These are phyloP conservation scores for Zoroaster sp. DNA, from an alignment of 53 echinoderm and acorn worm species.

Conservation along the genomic window DNA sequence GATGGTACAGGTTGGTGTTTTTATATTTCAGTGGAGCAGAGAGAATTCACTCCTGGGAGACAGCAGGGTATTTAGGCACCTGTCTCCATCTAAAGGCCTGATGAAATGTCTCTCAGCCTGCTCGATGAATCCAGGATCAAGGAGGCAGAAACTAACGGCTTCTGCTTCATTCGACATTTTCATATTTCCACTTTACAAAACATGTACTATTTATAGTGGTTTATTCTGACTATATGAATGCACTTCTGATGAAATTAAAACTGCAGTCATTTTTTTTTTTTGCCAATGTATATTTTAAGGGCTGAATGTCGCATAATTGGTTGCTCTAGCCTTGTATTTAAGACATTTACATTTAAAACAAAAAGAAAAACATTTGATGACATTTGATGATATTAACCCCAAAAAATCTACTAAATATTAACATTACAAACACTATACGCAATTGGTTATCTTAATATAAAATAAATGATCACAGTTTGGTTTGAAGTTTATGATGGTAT, in stretches of 20 bases:
- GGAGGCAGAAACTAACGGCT: neutral
- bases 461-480: no score
- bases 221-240: neutral
- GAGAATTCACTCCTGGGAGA: conserved; percentile 10
- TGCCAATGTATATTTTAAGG: neutral
- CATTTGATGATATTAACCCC: no score
- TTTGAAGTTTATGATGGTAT: no score
- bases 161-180: neutral
- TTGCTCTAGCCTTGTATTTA: neutral
- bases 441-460: no score
- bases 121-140: neutral
- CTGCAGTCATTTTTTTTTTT: neutral
- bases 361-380: no score
- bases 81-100: neutral
- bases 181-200: neutral
- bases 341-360: neutral
- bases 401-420: no score
- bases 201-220: neutral
- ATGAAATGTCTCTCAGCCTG: neutral
- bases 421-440: no score
- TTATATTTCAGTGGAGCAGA: conserved; percentile 19
- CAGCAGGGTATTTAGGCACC: neutral
- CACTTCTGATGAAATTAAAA: neutral
- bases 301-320: neutral
- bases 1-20: neutral